phyloP scores from a whole-genome alignment of 2,113 vertebrate genomes.

The Oncorhynchus clarkii region DNA sequence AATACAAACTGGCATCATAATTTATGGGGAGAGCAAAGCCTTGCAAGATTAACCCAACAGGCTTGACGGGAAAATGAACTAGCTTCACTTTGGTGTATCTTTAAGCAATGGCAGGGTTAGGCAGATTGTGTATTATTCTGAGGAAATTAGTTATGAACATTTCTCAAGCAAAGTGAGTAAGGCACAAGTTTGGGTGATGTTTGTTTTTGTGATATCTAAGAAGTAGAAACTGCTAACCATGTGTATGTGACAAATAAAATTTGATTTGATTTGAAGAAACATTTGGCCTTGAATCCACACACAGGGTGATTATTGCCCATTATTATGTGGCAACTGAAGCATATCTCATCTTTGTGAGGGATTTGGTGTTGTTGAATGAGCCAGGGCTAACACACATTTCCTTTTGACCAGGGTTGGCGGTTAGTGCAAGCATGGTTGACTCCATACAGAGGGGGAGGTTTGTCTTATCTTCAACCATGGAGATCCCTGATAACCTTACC shows the following conservation, averaged over 20 bases:
- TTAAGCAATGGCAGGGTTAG: constrained; percentile 4
- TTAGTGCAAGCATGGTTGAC: constrained; percentile 9
- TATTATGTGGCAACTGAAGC: constrained; percentile 3
- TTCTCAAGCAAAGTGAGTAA: neutral
- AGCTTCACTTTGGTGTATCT: constrained; percentile 11
- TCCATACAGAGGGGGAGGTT: neutral
- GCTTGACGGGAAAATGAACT: neutral
- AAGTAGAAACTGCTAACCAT: no score
- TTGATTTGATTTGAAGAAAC: no score
- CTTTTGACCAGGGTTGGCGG: constrained; percentile 10
- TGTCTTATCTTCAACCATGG: neutral
- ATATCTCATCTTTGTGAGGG: constrained; percentile 6
- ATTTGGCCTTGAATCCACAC: neutral
- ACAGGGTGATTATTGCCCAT: neutral
- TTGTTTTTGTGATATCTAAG: neutral
- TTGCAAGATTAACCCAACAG: constrained; percentile 16
- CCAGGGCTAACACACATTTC: constrained; percentile 15
- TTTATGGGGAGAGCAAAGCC: constrained; percentile 39
- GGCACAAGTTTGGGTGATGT: neutral
- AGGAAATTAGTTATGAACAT: constrained; percentile 8
- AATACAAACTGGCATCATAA: constrained; percentile 52
- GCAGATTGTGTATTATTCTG: neutral
- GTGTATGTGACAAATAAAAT: no score
- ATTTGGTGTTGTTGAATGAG: constrained; percentile 7
- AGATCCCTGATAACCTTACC: neutral